These are phyloP conservation scores for Vanessa tameamea DNA, from an alignment of 1,140 invertebrate genomes.

Conservation along the genomic window DNA sequence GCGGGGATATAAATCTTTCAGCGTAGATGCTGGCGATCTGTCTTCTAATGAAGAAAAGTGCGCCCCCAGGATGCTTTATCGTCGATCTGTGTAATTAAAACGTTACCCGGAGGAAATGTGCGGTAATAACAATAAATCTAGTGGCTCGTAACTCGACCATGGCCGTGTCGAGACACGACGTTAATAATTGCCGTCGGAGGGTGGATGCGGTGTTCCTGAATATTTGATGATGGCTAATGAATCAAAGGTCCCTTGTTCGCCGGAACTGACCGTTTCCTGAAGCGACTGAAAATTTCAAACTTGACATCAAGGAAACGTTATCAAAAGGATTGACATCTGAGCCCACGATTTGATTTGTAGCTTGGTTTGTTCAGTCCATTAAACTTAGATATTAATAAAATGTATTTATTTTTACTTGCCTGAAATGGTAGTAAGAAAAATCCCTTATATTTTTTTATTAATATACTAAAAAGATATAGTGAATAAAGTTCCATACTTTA, in stretches of 20 bases:
- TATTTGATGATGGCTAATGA: constrained; percentile 70
- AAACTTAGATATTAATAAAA: not conserved
- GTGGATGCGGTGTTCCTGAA: constrained; percentile 54
- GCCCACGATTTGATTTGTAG: not conserved
- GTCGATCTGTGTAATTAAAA: constrained; percentile 80
- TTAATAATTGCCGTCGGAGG: constrained; percentile 65
- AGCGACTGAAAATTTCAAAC: constrained; percentile 33
- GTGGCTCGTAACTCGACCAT: constrained; percentile 60
- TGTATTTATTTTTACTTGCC: too few species aligned
- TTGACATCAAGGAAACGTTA: constrained; percentile 24
- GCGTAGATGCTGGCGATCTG: constrained; percentile 65
- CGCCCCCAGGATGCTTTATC: constrained; percentile 78
- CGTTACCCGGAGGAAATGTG: constrained; percentile 79
- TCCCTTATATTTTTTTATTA: too few species aligned
- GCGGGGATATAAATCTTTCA: constrained; percentile 57
- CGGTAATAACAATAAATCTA: constrained; percentile 79
- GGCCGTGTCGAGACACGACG: constrained; percentile 56
- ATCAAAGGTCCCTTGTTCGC: constrained; percentile 48
- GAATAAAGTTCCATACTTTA: too few species aligned
- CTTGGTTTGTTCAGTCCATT: not conserved
- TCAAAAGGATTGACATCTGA: constrained; percentile 10
- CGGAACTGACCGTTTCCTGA: constrained; percentile 24
- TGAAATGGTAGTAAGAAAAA: too few species aligned
- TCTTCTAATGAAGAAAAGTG: constrained; percentile 81
- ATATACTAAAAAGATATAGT: too few species aligned